Percentiles rank a stretch among this genome's conserved stretches.
These are phyloP conservation scores for Tangara arthus DNA, from an alignment of 2,797 vertebrate species.

Conservation along the genomic window DNA sequence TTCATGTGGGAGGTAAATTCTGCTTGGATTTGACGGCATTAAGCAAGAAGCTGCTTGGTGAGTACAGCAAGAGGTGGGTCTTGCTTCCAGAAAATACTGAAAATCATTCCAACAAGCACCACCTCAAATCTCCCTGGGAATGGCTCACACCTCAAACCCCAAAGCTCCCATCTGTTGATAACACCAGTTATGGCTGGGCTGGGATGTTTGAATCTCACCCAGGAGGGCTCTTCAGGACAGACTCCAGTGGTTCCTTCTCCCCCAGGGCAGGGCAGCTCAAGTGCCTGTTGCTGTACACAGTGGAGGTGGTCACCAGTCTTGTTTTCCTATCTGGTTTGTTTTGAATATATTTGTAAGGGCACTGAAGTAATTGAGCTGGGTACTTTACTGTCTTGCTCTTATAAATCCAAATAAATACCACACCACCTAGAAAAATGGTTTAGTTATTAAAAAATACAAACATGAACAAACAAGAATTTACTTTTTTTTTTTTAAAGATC, in stretches of 20 bases:
- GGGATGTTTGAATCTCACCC: background rate
- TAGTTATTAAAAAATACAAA: background rate
- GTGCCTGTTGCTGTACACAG: background rate
- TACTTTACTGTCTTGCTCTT: background rate
- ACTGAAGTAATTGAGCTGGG: background rate
- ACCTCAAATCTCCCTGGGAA: too few species aligned
- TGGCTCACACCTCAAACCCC: background rate
- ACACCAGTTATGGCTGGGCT: background rate
- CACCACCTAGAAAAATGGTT: background rate
- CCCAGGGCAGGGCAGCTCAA: fast-evolving
- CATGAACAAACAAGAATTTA: background rate
- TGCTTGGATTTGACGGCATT: background rate
- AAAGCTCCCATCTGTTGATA: background rate
- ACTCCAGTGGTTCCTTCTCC: background rate
- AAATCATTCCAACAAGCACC: background rate
- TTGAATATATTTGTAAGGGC: background rate
- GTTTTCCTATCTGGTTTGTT: background rate
- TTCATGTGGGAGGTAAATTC: background rate
- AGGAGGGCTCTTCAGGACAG: background rate
- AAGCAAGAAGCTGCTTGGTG: background rate
- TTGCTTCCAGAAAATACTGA: background rate
- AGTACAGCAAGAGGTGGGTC: background rate
- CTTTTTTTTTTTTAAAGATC: background rate
- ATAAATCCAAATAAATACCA: background rate
- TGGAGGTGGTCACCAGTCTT: background rate